Percentiles rank a stretch among this genome's conserved stretches.
Conservation (phyloP, 2,113 vertebrate species). For the Axis porcinus region DNA sequence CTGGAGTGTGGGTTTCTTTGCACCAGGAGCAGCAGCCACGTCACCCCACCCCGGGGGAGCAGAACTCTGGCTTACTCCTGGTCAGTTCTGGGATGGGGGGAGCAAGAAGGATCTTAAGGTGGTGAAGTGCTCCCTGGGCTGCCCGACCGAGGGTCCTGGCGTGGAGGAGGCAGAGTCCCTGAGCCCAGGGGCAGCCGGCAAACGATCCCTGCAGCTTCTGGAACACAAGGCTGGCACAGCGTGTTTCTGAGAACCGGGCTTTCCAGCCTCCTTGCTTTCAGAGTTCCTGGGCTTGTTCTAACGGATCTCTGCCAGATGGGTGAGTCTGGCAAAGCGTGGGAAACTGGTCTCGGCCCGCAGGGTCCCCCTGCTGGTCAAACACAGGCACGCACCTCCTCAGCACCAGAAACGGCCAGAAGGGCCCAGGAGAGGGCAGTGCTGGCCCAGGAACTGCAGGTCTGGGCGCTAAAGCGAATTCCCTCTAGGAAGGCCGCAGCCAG, state of each 20-base stretch:
- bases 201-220: not conserved
- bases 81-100: not conserved
- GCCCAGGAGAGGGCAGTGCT: slow-evolving; percentile 55
- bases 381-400: not conserved
- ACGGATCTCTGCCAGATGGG: not conserved
- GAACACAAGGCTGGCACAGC: not conserved
- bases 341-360: not conserved
- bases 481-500: not conserved
- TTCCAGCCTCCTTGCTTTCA: not conserved
- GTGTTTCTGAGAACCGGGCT: not conserved
- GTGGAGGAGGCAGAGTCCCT: not conserved
- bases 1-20: not conserved
- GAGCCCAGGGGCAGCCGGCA: not conserved
- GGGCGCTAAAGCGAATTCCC: not conserved
- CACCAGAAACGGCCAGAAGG: not conserved
- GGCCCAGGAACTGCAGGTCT: not conserved
- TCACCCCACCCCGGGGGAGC: not conserved
- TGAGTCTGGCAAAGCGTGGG: not conserved
- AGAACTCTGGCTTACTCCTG: not conserved
- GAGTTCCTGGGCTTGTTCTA: not conserved
- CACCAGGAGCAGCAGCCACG: not conserved
- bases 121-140: not conserved
- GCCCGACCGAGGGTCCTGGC: not conserved
- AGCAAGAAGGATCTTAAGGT: not conserved
- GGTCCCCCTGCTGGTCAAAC: slow-evolving; percentile 61